These are phyloP conservation scores for Seira sanloemensis DNA, from an alignment of 2,888 invertebrate genomes.

Conservation along the genomic window DNA sequence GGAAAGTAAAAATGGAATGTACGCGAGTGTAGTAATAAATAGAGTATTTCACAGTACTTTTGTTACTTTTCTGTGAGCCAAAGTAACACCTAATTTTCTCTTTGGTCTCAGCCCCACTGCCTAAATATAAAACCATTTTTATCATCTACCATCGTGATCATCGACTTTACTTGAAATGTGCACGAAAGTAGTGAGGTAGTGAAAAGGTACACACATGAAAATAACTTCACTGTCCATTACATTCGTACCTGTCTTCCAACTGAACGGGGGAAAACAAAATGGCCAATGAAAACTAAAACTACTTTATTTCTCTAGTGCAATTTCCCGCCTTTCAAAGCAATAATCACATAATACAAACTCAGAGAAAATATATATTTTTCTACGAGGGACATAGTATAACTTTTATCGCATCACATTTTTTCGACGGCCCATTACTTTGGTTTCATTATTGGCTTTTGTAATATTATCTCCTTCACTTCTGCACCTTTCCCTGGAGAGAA, in stretches of 20 bases:
- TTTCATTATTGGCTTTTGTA: slow-evolving; percentile 55
- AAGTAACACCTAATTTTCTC: background rate
- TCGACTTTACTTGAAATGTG: too few relatives aligned
- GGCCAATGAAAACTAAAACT: background rate
- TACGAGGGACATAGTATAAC: background rate
- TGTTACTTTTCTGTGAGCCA: background rate
- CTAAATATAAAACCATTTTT: background rate
- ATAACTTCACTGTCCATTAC: background rate
- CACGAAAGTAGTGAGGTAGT: too few relatives aligned
- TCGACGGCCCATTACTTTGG: slow-evolving; percentile 56
- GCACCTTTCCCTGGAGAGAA: background rate
- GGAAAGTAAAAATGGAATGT: too few relatives aligned
- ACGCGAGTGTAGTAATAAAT: too few relatives aligned
- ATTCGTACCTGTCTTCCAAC: background rate
- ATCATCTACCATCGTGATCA: background rate
- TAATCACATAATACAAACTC: slow-evolving; percentile 35
- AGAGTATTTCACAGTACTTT: background rate
- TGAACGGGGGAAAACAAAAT: too few relatives aligned
- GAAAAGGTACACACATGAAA: background rate
- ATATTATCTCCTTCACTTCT: slow-evolving; percentile 30
- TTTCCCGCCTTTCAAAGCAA: slow-evolving; percentile 30
- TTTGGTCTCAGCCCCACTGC: background rate
- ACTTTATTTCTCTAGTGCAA: slow-evolving; percentile 24
- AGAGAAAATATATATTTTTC: slow-evolving; percentile 12
- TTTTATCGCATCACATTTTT: slow-evolving; percentile 37